phyloP scores from a whole-genome alignment of 2,888 invertebrate genomes.

The Incurvaria masculella region DNA sequence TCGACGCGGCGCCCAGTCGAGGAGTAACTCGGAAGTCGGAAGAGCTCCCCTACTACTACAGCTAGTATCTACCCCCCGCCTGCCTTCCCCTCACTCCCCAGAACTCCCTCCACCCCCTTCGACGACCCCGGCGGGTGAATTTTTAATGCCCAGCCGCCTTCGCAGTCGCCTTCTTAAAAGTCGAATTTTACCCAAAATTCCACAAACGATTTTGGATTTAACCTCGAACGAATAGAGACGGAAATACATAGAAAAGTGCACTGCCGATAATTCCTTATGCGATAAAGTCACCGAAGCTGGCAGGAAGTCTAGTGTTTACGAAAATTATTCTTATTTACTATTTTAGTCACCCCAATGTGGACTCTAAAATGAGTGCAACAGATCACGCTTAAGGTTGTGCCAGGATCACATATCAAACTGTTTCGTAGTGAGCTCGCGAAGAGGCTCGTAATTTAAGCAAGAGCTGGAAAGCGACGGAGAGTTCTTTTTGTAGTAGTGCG shows the following conservation, averaged over 20 bases:
- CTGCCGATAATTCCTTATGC: conserved; percentile 36
- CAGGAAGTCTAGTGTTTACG: conserved; percentile 8
- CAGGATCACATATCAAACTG: not conserved
- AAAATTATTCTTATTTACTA: conserved; percentile 32
- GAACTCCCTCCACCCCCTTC: conserved; percentile 16
- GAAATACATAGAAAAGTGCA: conserved; percentile 13
- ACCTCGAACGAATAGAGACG: not conserved
- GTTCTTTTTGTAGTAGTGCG: conserved; percentile 57
- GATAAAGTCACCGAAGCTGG: conserved; percentile 23
- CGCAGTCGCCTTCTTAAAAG: conserved; percentile 32
- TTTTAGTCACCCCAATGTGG: conserved; percentile 13
- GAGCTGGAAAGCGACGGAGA: conserved; percentile 53
- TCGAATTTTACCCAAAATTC: conserved; percentile 24
- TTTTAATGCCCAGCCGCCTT: conserved; percentile 39
- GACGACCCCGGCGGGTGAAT: conserved; percentile 25
- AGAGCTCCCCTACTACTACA: too few species aligned
- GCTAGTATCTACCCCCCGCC: conserved; percentile 1
- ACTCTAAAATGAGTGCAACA: conserved; percentile 18
- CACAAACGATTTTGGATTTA: conserved; percentile 20
- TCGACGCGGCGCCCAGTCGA: too few species aligned
- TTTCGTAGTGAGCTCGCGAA: not conserved
- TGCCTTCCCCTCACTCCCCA: conserved; percentile 27
- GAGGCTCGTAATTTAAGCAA: conserved; percentile 54
- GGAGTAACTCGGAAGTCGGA: not conserved
- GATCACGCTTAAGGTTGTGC: conserved; percentile 21